Percentiles rank a stretch among this genome's conserved stretches.
phyloP scores from a whole-genome alignment of 2,113 vertebrate species.

The Lamprologus callipterus region DNA sequence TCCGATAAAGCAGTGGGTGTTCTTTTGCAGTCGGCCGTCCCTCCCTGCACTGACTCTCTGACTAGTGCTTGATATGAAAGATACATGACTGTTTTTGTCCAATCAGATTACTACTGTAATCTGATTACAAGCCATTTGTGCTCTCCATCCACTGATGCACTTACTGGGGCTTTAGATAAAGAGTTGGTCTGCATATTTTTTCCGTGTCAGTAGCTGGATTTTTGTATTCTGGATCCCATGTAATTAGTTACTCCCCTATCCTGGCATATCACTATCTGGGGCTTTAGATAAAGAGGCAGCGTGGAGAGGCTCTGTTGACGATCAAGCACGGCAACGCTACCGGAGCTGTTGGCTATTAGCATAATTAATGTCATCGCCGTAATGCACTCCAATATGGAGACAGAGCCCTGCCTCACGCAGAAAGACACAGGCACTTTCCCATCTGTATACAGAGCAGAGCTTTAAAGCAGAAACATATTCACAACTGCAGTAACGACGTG shows the following conservation, averaged over 20 bases:
- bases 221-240: conserved; percentile 43
- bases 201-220: not conserved
- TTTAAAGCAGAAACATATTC: not conserved
- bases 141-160: not conserved
- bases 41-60: not conserved
- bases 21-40: not conserved
- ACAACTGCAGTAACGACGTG: not conserved
- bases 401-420: not conserved
- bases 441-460: not conserved
- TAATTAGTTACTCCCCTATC: conserved; percentile 24
- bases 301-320: not conserved
- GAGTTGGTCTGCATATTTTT: not conserved
- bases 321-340: conserved; percentile 6
- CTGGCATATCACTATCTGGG: not conserved
- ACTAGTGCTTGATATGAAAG: not conserved
- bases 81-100: not conserved
- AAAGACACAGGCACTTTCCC: not conserved
- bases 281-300: conserved; percentile 40
- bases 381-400: conserved; percentile 34
- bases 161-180: conserved; percentile 24
- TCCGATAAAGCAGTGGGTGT: not conserved
- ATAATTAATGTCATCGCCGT: conserved; percentile 46
- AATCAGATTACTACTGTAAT: conserved; percentile 8
- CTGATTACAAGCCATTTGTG: conserved; percentile 8
- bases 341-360: conserved; percentile 44